Conservation (phyloP, 2,797 vertebrate genomes). For the Pyrocephalus nanus region DNA sequence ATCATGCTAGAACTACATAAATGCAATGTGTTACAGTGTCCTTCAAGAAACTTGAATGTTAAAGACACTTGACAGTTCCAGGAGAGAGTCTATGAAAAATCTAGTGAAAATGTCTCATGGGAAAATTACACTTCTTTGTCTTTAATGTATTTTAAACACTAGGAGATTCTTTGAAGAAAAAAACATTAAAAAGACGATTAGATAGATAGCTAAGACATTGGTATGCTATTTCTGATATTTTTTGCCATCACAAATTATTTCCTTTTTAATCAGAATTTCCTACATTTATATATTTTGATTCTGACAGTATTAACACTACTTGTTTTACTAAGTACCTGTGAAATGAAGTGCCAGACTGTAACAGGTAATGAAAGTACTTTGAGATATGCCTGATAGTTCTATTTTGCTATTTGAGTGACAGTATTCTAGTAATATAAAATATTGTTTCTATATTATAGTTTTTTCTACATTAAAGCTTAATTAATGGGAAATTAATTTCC, state of each 20-base stretch:
- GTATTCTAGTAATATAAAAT: neutral
- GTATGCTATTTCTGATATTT: neutral
- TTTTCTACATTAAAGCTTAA: neutral
- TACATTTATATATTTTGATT: neutral
- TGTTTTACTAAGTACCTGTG: neutral
- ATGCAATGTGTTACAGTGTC: neutral
- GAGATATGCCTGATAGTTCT: neutral
- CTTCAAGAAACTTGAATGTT: neutral
- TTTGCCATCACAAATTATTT: neutral
- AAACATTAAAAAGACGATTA: neutral
- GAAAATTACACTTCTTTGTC: neutral
- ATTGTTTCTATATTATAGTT: neutral
- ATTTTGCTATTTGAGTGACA: neutral
- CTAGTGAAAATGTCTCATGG: neutral
- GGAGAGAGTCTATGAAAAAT: neutral
- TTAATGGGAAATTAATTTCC: neutral
- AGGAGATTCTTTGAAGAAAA: neutral
- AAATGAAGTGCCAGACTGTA: neutral
- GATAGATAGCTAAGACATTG: neutral
- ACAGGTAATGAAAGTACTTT: constrained; percentile 6
- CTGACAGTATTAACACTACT: neutral
- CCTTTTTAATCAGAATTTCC: neutral
- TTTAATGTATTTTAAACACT: neutral
- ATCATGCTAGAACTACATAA: neutral
- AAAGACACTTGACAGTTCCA: neutral